A percentile compares a stretch with the other conserved stretches of the same genome.
These are phyloP conservation scores for Sturnira hondurensis DNA, from an alignment of 2,113 vertebrate genomes.

Conservation along the genomic window DNA sequence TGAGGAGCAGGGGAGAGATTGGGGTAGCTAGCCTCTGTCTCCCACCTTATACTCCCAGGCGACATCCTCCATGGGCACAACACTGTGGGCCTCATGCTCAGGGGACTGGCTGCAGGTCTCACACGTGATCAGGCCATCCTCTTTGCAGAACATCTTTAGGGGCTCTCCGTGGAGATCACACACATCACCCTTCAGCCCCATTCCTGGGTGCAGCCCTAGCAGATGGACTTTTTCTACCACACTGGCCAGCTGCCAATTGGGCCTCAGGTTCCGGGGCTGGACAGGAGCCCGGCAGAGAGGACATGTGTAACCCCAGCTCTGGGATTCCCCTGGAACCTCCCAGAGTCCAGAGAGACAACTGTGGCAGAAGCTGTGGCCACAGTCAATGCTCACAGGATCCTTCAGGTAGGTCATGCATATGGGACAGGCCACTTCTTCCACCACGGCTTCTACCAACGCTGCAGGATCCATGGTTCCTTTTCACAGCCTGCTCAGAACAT, in stretches of 20 bases:
- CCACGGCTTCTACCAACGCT: conserved; percentile 33
- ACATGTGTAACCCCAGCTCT: conserved; percentile 44
- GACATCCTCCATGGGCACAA: conserved; percentile 47
- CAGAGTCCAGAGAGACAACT: conserved; percentile 57
- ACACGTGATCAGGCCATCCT: conserved; percentile 37
- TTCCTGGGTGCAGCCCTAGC: conserved; percentile 56
- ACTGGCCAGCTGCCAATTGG: conserved; percentile 85
- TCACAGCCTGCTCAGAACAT: background rate
- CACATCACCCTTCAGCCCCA: background rate
- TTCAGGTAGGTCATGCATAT: conserved; percentile 60
- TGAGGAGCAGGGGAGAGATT: background rate
- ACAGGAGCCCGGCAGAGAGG: conserved; percentile 46
- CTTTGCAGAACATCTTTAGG: conserved; percentile 57
- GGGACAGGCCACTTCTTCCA: conserved; percentile 62
- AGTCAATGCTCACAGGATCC: conserved; percentile 57
- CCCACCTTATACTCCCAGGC: conserved; percentile 65
- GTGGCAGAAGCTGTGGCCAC: conserved; percentile 64
- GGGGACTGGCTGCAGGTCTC: conserved; percentile 14
- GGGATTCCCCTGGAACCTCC: conserved; percentile 23
- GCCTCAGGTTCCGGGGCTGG: conserved; percentile 65
- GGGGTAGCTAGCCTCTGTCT: background rate
- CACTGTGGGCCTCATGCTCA: conserved; percentile 44
- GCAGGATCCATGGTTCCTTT: conserved; percentile 22
- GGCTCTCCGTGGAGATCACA: conserved; percentile 36
- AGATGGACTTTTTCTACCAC: conserved; percentile 82